Conservation (phyloP, 2,113 vertebrate genomes). For the Poecilia latipinna region DNA sequence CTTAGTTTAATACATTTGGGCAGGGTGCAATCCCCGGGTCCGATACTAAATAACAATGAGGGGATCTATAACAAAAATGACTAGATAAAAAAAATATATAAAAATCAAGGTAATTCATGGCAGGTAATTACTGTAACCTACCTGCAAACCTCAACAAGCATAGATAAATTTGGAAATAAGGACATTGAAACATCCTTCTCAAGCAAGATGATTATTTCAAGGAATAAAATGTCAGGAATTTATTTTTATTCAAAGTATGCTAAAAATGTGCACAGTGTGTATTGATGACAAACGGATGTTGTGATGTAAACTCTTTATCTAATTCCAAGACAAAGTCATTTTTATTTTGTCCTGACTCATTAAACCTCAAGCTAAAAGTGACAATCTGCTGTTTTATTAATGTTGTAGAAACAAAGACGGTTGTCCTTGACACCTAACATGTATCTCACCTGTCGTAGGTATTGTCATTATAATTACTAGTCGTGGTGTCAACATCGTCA, state of each 20-base stretch:
- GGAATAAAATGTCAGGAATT: no score
- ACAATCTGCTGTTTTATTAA: not conserved
- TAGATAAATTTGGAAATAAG: not conserved
- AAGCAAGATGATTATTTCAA: not conserved
- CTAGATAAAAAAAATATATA: not conserved
- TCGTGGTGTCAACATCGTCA: conserved; percentile 75
- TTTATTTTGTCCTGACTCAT: not conserved
- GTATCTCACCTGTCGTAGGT: conserved; percentile 77
- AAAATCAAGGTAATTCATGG: not conserved
- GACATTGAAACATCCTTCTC: not conserved
- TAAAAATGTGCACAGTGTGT: no score
- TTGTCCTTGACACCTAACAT: not conserved
- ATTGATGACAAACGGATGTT: not conserved
- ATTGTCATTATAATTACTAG: conserved; percentile 68
- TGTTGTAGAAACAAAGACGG: not conserved
- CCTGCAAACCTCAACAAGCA: not conserved
- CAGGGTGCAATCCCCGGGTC: not conserved
- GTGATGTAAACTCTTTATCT: not conserved
- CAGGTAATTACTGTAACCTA: not conserved
- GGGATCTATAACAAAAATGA: not conserved
- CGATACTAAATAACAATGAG: not conserved
- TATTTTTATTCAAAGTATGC: no score
- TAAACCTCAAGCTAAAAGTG: not conserved
- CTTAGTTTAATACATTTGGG: not conserved
- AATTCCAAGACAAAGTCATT: not conserved